Evolutionary conservation across 2,797 vertebrate genomes (phyloP), one percentile per base, ranked within the genome.

Genomic region (Squalus acanthias): DNA sequence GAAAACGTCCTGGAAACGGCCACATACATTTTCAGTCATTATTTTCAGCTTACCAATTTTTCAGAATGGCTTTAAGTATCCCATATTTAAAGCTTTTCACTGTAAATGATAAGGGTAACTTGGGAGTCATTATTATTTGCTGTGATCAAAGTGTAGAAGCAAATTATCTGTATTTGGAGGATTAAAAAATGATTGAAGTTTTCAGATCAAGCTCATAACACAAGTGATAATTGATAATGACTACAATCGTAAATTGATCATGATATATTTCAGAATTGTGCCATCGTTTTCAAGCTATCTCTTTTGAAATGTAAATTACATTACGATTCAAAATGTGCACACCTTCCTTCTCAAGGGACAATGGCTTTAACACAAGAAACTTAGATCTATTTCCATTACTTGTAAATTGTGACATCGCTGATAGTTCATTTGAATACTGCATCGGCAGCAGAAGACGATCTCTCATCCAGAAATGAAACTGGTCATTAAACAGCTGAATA

Each of bases 401-500:
- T 39, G n/a, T 20, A 92, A 92, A 65, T 92, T 92, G 89, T 39
- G 63, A 67, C 91, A 46, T 76, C 17, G 12, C 94, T n/a, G 70
- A 95, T 76, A 57, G 50, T 46, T 22, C 76, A 76, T 95, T 76
- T 95, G 70, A 57, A 95, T 74, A 95, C 39, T 74, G 26, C 94
- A 76, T 74, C 50, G 94, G 94, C 26, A 76, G 94, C 70, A 95
- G 50, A 20, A 57, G 67, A 70, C 24, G 70, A 95, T 95, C 70
- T 76, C 50, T 95, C 70, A 57, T 95, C 69, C 50, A 95, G 94
- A 53, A 95, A 95, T 17, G 50, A 74, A 95, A 74, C 13, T 76
- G 94, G 70, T 76, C 94, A 95, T 95, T 74, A 76, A 95, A 95
- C 94, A 95, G 70, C 46, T 95, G 67, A 95, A 26, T 95, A 95